Evolutionary conservation across 2,888 invertebrate species (phyloP).

Genomic region (Drosophila lutescens): DNA sequence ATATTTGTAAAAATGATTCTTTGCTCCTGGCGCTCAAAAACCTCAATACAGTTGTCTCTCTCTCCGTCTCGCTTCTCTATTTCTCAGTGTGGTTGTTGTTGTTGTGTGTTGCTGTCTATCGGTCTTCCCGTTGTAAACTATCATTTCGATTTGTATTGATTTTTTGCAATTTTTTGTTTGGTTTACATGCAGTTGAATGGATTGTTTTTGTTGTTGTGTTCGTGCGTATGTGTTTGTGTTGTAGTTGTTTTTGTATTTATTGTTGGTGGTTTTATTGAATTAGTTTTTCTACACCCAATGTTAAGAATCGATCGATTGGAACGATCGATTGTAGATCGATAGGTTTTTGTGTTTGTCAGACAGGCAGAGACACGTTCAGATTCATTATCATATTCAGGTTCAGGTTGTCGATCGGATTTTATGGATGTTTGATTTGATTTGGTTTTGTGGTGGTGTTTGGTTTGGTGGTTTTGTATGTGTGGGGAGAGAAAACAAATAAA

Average conservation of each 20-base stretch:
- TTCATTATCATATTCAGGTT: slow-evolving; percentile 32
- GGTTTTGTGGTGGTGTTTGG: slow-evolving; percentile 41
- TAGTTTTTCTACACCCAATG: slow-evolving; percentile 71
- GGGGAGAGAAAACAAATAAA: slow-evolving; percentile 77
- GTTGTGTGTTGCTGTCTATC: slow-evolving; percentile 34
- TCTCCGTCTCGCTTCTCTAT: slow-evolving; percentile 35
- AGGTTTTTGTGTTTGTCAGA: slow-evolving; percentile 23
- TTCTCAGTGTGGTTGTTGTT: slow-evolving; percentile 30
- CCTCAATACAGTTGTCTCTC: slow-evolving; percentile 60
- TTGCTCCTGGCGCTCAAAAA: slow-evolving; percentile 67
- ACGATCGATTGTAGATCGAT: slow-evolving; percentile 34
- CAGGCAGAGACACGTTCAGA: slow-evolving; percentile 26
- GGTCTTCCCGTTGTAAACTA: slow-evolving; percentile 66
- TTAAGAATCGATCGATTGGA: slow-evolving; percentile 41
- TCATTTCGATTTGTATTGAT: slow-evolving; percentile 34
- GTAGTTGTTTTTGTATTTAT: slow-evolving; percentile 26
- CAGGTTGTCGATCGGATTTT: slow-evolving; percentile 40
- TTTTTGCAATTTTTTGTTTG: slow-evolving; percentile 20
- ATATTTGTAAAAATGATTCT: slow-evolving; percentile 72
- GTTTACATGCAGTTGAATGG: slow-evolving; percentile 39
- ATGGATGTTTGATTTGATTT: slow-evolving; percentile 28
- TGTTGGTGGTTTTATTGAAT: slow-evolving; percentile 50
- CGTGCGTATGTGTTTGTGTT: slow-evolving; percentile 32
- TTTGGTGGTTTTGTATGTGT: slow-evolving; percentile 64
- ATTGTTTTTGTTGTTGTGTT: slow-evolving; percentile 34